Evolutionary conservation across 2,797 vertebrate genomes (phyloP).

Genomic region (Tauraco hartlaubi): DNA sequence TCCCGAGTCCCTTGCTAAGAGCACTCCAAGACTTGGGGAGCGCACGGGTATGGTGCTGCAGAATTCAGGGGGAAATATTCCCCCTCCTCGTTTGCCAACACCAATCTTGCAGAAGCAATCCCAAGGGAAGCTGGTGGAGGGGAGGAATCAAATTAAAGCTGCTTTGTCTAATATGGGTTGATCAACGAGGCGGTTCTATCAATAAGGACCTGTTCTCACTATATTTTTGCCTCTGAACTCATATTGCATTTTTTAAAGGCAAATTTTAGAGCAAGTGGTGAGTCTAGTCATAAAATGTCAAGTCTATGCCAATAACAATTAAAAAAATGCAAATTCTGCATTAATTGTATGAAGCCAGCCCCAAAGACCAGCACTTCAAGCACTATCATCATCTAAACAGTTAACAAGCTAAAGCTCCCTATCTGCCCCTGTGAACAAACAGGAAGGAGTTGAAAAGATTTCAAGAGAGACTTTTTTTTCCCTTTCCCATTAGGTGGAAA

Average conservation of each 20-base stretch:
- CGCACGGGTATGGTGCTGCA: background rate
- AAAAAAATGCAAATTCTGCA: background rate
- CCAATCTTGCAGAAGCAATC: background rate
- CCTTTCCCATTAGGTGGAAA: slow-evolving; percentile 24
- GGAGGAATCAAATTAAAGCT: slow-evolving; percentile 8
- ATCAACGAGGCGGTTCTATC: fast-evolving
- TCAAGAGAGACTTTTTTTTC: background rate
- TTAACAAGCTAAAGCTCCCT: background rate
- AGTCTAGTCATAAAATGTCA: background rate
- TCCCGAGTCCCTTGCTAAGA: background rate
- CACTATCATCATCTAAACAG: background rate
- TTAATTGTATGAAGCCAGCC: slow-evolving; percentile 24
- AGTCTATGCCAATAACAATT: background rate
- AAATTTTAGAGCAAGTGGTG: background rate
- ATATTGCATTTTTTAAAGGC: background rate
- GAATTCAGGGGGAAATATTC: background rate
- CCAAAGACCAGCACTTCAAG: background rate
- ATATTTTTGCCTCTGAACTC: background rate
- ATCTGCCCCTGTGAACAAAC: slow-evolving; percentile 25
- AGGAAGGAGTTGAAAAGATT: slow-evolving; percentile 34
- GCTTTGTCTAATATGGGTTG: background rate
- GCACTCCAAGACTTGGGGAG: background rate
- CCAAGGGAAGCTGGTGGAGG: slow-evolving; percentile 2
- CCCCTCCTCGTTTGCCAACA: background rate
- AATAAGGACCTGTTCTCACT: background rate